Conservation (phyloP, 2,797 vertebrate species). For the Hippoglossus hippoglossus region DNA sequence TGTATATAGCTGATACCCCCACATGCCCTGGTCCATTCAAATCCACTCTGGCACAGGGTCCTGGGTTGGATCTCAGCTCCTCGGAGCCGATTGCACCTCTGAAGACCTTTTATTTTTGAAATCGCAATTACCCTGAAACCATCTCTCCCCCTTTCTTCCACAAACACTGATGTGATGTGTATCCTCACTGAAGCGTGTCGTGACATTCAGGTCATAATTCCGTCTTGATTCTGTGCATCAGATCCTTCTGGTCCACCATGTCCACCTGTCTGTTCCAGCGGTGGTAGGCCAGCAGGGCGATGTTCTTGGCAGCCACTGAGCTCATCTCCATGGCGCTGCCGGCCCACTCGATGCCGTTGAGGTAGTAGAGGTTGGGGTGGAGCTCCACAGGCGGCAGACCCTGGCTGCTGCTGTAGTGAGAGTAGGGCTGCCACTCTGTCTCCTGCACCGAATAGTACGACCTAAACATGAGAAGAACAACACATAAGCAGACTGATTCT, state of each 20-base stretch:
- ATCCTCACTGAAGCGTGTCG: neutral
- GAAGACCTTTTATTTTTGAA: too few relatives aligned
- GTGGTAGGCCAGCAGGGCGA: slow-evolving; percentile 95
- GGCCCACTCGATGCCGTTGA: slow-evolving; percentile 94
- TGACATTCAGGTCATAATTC: slow-evolving; percentile 87
- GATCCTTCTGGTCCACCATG: slow-evolving; percentile 96
- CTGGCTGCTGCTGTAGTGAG: slow-evolving; percentile 85
- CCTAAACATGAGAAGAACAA: slow-evolving; percentile 44
- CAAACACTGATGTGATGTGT: neutral
- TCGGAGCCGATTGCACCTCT: neutral
- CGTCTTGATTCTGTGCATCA: slow-evolving; percentile 98
- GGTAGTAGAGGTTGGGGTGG: slow-evolving; percentile 93
- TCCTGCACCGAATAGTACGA: slow-evolving; percentile 98
- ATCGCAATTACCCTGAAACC: neutral
- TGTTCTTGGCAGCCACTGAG: slow-evolving; percentile 95
- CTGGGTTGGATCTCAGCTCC: neutral
- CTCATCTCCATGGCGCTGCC: slow-evolving; percentile 97
- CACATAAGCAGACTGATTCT: too few relatives aligned
- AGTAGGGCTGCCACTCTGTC: slow-evolving; percentile 91
- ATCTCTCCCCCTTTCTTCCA: neutral
- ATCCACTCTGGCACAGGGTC: neutral
- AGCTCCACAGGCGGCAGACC: slow-evolving; percentile 89
- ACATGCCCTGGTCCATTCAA: too few relatives aligned
- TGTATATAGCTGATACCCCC: neutral
- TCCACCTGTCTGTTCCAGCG: slow-evolving; percentile 94